Percentiles rank a stretch among this genome's conserved stretches.
Evolutionary conservation across 1,140 invertebrate species (phyloP).

Genomic region (Globodera rostochiensis): DNA sequence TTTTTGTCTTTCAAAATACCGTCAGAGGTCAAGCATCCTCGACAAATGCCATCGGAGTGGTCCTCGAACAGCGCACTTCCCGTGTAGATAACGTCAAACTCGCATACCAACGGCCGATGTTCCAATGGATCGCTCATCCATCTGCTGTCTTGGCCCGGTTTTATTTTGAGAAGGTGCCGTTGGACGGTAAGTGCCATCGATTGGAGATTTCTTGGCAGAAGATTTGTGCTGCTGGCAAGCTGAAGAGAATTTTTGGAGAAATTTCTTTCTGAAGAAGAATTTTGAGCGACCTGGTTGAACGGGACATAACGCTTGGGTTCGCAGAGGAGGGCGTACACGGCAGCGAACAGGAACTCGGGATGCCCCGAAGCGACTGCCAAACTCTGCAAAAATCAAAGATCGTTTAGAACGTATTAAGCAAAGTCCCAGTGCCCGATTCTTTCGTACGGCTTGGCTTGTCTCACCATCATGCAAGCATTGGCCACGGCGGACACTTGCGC

Average conservation of each 20-base stretch:
- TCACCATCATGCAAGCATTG: slow-evolving; percentile 49
- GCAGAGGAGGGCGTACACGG: slow-evolving; percentile 43
- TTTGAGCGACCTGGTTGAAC: slow-evolving; percentile 34
- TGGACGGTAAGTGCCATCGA: slow-evolving; percentile 1
- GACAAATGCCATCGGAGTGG: not conserved
- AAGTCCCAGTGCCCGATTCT: too few relatives aligned
- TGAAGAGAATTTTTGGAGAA: not conserved
- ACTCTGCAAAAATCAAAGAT: slow-evolving; percentile 23
- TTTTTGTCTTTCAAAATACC: slow-evolving; percentile 18
- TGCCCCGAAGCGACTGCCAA: slow-evolving; percentile 48
- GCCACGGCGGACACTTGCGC: slow-evolving; percentile 42
- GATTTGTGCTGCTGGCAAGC: not conserved
- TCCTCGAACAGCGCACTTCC: slow-evolving; percentile 22
- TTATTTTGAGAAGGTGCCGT: not conserved
- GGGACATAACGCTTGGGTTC: slow-evolving; percentile 50
- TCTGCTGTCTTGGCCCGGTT: not conserved
- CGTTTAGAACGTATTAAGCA: not conserved
- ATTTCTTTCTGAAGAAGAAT: not conserved
- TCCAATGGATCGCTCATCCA: slow-evolving; percentile 10
- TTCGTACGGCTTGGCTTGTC: too few relatives aligned
- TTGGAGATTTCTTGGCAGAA: slow-evolving; percentile 23
- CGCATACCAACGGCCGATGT: slow-evolving; percentile 24
- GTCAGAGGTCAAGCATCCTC: slow-evolving; percentile 40
- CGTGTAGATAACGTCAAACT: slow-evolving; percentile 47
- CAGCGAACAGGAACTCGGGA: slow-evolving; percentile 53